phyloP scores from a whole-genome alignment of 2,888 invertebrate genomes.

The Lycaena phlaeas region DNA sequence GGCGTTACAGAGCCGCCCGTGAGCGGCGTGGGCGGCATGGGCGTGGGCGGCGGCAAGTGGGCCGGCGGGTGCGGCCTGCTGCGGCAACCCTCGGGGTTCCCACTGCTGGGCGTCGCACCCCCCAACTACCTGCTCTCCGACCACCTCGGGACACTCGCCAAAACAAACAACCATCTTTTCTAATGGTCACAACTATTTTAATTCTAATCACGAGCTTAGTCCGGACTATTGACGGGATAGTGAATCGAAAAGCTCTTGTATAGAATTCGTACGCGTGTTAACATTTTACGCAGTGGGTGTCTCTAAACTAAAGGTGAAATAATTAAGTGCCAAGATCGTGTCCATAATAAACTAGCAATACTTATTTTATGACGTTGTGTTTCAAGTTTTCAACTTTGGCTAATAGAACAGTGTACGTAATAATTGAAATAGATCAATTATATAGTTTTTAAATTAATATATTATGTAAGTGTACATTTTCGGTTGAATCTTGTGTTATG shows the following conservation, averaged over 20 bases:
- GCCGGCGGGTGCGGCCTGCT: conserved; percentile 76
- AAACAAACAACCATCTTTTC: conserved; percentile 77
- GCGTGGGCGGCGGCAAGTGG: conserved; percentile 66
- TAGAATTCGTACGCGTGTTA: background rate
- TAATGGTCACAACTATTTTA: conserved; percentile 54
- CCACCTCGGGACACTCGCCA: conserved; percentile 73
- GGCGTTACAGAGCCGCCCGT: conserved; percentile 46
- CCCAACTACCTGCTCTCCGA: conserved; percentile 76
- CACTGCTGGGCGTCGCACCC: conserved; percentile 71
- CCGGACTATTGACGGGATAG: conserved; percentile 1
- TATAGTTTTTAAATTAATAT: background rate
- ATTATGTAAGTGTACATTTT: conserved; percentile 1
- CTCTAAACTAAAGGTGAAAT: conserved; percentile 16
- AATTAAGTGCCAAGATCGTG: conserved; percentile 61
- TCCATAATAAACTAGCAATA: conserved; percentile 39
- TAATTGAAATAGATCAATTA: background rate
- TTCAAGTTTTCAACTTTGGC: background rate
- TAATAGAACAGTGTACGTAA: conserved; percentile 1
- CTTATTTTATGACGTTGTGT: background rate
- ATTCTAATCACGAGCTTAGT: conserved; percentile 9
- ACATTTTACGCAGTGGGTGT: conserved; percentile 4
- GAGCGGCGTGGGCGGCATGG: conserved; percentile 47
- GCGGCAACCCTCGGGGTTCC: conserved; percentile 75
- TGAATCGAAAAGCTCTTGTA: background rate
- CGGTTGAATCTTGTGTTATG: conserved; percentile 39